phyloP scores from a whole-genome alignment of 1,140 invertebrate species.

The Cotesia typhae region DNA sequence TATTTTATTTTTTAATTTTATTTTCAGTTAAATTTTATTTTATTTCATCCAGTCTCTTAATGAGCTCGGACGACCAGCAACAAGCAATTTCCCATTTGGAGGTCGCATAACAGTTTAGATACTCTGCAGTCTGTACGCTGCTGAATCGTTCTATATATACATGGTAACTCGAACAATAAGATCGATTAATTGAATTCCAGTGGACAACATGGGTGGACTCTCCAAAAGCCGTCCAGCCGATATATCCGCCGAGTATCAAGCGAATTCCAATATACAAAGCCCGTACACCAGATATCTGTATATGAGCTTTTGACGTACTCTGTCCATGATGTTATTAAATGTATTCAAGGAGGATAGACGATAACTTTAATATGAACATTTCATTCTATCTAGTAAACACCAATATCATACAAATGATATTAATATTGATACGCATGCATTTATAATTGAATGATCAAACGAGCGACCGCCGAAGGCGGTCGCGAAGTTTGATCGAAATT shows the following conservation, averaged over 20 bases:
- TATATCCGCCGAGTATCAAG: conserved; percentile 29
- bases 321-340: conserved; percentile 2
- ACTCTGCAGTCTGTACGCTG: background rate
- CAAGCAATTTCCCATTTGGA: conserved; percentile 19
- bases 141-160: conserved; percentile 1
- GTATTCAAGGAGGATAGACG: conserved; percentile 17
- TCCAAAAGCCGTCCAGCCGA: conserved; percentile 16
- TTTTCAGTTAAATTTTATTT: conserved; percentile 1
- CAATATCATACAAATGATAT: too few relatives aligned
- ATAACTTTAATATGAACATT: too few relatives aligned
- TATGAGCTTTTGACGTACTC: conserved; percentile 21
- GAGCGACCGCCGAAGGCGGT: too few relatives aligned
- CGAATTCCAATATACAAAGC: conserved; percentile 24
- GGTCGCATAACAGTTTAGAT: too few relatives aligned
- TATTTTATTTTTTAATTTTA: background rate
- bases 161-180: conserved; percentile 5
- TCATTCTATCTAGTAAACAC: background rate
- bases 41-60: conserved; percentile 9
- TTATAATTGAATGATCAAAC: too few relatives aligned
- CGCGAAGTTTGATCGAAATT: too few relatives aligned
- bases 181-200: conserved; percentile 37
- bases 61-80: background rate
- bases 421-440: too few relatives aligned
- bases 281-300: background rate
- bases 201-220: conserved; percentile 19